Percentiles rank a stretch among this genome's conserved stretches.
These are phyloP conservation scores for Eulithis testata DNA, from an alignment of 2,888 invertebrate genomes.

Conservation along the genomic window DNA sequence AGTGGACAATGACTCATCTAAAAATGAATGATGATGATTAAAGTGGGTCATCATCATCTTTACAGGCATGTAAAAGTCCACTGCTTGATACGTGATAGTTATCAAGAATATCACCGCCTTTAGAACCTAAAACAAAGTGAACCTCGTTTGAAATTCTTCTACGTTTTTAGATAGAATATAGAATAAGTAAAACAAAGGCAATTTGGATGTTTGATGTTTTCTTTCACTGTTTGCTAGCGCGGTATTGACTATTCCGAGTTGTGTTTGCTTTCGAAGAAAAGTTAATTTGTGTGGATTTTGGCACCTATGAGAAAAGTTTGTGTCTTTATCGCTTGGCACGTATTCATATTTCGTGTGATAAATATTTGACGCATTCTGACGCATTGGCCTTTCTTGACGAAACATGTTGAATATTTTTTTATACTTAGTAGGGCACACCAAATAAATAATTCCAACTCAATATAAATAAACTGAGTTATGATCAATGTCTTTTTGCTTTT, in stretches of 20 bases:
- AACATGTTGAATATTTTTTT: too few relatives aligned
- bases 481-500: too few relatives aligned
- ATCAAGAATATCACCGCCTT: too few relatives aligned
- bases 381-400: not conserved
- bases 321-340: not conserved
- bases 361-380: constrained; percentile 4
- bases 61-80: too few relatives aligned
- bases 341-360: constrained; percentile 3
- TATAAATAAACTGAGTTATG: too few relatives aligned
- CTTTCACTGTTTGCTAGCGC: constrained; percentile 36
- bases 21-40: too few relatives aligned
- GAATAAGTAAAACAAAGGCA: constrained; percentile 24
- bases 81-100: too few relatives aligned
- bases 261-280: constrained; percentile 10
- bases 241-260: not conserved
- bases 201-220: constrained; percentile 28
- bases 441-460: too few relatives aligned
- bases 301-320: constrained; percentile 6
- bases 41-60: too few relatives aligned
- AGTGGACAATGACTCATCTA: too few relatives aligned
- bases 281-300: constrained; percentile 9
- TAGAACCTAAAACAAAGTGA: not conserved
- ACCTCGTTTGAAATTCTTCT: constrained; percentile 10
- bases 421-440: too few relatives aligned
- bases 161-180: constrained; percentile 7